Evolutionary conservation across 2,888 invertebrate genomes (phyloP).

Genomic region (Melikaiella ostensackeni): DNA sequence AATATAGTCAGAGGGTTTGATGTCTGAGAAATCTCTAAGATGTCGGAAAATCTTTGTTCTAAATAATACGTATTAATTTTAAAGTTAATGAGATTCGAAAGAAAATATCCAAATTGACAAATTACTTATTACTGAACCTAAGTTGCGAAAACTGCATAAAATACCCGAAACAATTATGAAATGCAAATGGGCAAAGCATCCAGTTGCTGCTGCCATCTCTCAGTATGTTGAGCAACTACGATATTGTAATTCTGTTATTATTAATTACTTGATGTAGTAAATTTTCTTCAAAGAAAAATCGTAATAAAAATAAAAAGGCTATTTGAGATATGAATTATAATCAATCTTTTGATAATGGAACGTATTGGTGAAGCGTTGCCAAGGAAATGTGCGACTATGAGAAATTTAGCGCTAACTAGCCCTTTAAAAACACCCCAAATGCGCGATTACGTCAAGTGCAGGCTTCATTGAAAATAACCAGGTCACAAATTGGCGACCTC

Average conservation of each 20-base stretch:
- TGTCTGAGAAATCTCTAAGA: too few species aligned
- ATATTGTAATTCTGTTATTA: neutral
- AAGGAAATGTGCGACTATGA: slow-evolving; percentile 44
- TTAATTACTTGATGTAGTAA: neutral
- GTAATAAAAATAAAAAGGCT: too few species aligned
- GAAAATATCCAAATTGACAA: too few species aligned
- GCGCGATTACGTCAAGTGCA: slow-evolving; percentile 64
- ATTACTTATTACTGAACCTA: neutral
- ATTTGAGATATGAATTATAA: too few species aligned
- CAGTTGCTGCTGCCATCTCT: slow-evolving; percentile 50
- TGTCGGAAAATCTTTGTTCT: neutral
- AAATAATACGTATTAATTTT: neutral
- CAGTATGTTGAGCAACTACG: slow-evolving; percentile 33
- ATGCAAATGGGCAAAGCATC: neutral
- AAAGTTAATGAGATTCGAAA: too few species aligned
- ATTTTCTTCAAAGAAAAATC: too few species aligned
- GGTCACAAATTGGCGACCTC: slow-evolving; percentile 55
- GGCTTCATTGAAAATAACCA: slow-evolving; percentile 59
- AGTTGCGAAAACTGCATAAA: neutral
- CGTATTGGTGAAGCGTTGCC: neutral
- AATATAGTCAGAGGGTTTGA: neutral
- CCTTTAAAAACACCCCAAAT: slow-evolving; percentile 64
- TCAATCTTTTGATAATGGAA: neutral
- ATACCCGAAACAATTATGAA: neutral
- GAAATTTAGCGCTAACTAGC: slow-evolving; percentile 61